Evolutionary conservation across 2,113 vertebrate species (phyloP).

Genomic region (Lynx canadensis): DNA sequence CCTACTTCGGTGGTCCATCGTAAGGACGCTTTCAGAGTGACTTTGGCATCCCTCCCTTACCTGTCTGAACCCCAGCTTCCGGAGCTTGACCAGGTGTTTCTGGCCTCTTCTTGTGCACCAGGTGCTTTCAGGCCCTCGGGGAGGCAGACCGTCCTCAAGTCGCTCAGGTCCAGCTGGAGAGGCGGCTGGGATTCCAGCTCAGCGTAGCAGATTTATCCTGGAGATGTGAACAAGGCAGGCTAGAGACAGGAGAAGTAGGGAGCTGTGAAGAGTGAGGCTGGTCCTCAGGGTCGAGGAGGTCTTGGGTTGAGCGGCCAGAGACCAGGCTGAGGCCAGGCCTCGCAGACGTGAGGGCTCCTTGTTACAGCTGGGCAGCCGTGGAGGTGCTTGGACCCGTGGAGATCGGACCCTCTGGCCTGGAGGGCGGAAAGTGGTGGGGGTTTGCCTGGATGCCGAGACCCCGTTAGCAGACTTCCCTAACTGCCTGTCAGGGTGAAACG

Average conservation of each 20-base stretch:
- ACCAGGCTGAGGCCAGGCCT: neutral
- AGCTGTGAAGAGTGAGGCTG: neutral
- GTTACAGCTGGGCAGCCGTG: neutral
- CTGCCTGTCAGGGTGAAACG: rapidly evolving
- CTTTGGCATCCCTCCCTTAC: rapidly evolving
- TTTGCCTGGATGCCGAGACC: neutral
- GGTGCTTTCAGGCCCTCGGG: rapidly evolving
- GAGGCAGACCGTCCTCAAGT: neutral
- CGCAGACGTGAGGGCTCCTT: rapidly evolving
- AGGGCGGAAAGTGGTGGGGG: neutral
- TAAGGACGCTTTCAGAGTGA: neutral
- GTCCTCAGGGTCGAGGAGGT: rapidly evolving
- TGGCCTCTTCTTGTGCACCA: neutral
- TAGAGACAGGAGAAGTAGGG: neutral
- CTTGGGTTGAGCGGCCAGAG: rapidly evolving
- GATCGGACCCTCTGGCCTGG: neutral
- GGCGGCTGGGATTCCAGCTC: rapidly evolving
- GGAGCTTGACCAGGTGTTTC: rapidly evolving
- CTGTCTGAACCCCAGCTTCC: neutral
- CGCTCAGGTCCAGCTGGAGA: rapidly evolving
- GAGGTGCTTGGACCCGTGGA: neutral
- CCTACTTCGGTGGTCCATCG: rapidly evolving
- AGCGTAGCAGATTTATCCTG: rapidly evolving
- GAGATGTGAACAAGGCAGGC: rapidly evolving
- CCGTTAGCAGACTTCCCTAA: too few species aligned